Evolutionary conservation across 2,113 vertebrate genomes (phyloP).

Genomic region (Pongo pygmaeus): DNA sequence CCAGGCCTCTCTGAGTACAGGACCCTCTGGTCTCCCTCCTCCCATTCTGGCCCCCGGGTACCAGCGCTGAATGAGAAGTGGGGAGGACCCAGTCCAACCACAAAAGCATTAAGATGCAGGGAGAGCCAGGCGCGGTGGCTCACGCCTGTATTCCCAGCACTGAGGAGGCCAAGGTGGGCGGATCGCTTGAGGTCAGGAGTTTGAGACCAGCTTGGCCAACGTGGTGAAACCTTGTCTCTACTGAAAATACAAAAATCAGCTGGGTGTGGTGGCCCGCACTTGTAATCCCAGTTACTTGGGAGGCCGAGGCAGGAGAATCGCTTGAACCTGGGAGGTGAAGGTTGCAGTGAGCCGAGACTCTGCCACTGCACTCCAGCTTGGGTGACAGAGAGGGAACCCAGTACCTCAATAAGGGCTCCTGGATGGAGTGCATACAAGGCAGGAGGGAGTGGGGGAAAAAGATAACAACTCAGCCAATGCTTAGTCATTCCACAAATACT

Average conservation of each 20-base stretch:
- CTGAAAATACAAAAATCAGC: neutral
- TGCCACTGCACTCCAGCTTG: neutral
- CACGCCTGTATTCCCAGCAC: neutral
- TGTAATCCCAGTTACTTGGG: neutral
- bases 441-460: accelerated
- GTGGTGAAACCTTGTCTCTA: neutral
- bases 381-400: neutral
- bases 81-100: neutral
- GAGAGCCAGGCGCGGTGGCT: neutral
- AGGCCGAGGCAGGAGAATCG: neutral
- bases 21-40: neutral
- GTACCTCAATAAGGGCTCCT: neutral
- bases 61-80: neutral
- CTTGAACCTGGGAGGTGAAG: neutral
- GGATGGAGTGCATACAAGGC: no score
- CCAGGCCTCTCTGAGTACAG: neutral
- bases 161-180: neutral
- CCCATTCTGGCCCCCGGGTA: neutral
- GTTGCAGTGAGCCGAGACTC: neutral
- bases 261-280: neutral
- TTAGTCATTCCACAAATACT: neutral
- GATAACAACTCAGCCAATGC: accelerated
- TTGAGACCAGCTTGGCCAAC: neutral
- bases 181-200: neutral
- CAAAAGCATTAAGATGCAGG: neutral